Conservation (phyloP, 2,113 vertebrate species). For the Mola mola region DNA sequence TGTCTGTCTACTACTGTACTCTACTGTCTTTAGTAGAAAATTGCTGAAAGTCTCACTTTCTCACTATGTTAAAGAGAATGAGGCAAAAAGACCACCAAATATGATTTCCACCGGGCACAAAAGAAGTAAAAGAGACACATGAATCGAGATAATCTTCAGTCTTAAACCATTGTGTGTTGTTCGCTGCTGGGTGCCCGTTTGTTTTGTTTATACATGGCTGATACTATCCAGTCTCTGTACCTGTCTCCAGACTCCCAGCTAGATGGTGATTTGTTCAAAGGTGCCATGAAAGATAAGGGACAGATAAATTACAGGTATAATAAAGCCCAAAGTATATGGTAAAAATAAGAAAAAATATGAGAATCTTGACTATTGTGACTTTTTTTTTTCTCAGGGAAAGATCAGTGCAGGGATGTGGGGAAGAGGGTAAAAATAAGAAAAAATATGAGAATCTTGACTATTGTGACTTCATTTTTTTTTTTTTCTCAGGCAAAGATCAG, state of each 20-base stretch:
- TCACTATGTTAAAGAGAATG: background rate
- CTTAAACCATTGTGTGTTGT: slow-evolving; percentile 9
- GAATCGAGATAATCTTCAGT: slow-evolving; percentile 63
- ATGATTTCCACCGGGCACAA: slow-evolving; percentile 29
- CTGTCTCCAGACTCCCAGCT: slow-evolving; percentile 36
- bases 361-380: background rate
- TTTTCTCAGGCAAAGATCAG: slow-evolving; percentile 4
- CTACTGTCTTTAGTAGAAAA: background rate
- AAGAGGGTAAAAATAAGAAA: background rate
- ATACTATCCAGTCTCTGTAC: slow-evolving; percentile 42
- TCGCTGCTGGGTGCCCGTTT: slow-evolving; percentile 53
- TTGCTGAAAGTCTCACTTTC: background rate
- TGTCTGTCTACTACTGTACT: background rate
- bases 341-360: background rate
- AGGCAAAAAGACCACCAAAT: slow-evolving; percentile 1
- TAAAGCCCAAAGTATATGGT: background rate
- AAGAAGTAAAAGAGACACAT: slow-evolving; percentile 42
- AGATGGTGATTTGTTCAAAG: slow-evolving; percentile 17
- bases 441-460: background rate
- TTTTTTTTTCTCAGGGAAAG: background rate
- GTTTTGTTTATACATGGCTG: slow-evolving; percentile 54
- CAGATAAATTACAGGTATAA: slow-evolving; percentile 4
- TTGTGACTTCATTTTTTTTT: background rate
- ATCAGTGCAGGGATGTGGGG: background rate
- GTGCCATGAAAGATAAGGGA: slow-evolving; percentile 2